Percentiles rank a stretch among this genome's conserved stretches.
Evolutionary conservation across 2,797 vertebrate genomes (phyloP).

Genomic region (Cossypha heuglini): DNA sequence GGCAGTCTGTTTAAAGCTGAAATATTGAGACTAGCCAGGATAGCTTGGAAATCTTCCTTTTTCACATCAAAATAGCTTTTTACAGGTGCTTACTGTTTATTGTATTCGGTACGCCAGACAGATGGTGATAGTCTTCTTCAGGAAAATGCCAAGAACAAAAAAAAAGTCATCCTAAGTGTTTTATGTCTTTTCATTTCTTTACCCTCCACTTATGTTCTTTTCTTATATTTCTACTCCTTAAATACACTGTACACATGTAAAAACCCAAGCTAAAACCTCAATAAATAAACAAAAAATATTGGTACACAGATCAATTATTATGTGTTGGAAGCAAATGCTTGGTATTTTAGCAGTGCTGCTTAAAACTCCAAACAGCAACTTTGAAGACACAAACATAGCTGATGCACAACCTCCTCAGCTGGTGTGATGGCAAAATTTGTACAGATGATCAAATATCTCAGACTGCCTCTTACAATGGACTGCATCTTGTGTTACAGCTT

Average conservation of each 20-base stretch:
- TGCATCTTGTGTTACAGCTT: background rate
- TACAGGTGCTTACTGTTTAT: conserved; percentile 34
- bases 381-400: background rate
- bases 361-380: background rate
- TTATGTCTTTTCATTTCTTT: conserved; percentile 32
- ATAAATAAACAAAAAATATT: conserved; percentile 59
- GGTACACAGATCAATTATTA: conserved; percentile 54
- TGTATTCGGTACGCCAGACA: background rate
- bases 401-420: background rate
- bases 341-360: background rate
- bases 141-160: conserved; percentile 12
- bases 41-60: background rate
- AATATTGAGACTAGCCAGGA: background rate
- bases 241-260: conserved; percentile 68
- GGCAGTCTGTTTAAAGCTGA: background rate
- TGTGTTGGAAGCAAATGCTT: conserved; percentile 19
- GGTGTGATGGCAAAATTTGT: background rate
- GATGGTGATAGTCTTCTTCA: conserved; percentile 25
- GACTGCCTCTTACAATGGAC: background rate
- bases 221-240: conserved; percentile 11
- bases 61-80: background rate
- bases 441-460: background rate
- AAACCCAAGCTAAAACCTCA: conserved; percentile 62
- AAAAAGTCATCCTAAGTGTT: background rate
- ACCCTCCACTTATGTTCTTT: conserved; percentile 22